These are phyloP conservation scores for Eupeodes corollae DNA, from an alignment of 1,140 invertebrate genomes.

Conservation along the genomic window DNA sequence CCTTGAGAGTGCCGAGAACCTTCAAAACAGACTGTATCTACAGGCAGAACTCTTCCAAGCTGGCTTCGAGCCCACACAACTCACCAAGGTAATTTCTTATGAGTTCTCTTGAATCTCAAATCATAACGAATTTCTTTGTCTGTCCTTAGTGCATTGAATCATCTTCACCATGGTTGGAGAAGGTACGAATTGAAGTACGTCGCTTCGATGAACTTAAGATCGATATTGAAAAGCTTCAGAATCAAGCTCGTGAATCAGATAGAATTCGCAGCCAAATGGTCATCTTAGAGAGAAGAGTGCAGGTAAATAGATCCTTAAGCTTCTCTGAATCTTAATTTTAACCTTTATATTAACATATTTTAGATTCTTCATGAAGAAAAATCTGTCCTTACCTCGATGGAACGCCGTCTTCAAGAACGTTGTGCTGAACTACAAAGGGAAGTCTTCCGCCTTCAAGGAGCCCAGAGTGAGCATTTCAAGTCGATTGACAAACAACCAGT, in stretches of 20 bases:
- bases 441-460: constrained; percentile 37
- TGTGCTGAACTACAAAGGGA: constrained; percentile 55
- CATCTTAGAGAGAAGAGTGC: constrained; percentile 56
- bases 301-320: constrained; percentile 38
- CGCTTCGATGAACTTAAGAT: constrained; percentile 59
- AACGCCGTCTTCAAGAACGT: constrained; percentile 63
- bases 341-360: constrained; percentile 5
- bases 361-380: constrained; percentile 71
- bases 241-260: constrained; percentile 31
- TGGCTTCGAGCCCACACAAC: constrained; percentile 57
- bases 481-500: constrained; percentile 30
- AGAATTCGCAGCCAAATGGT: constrained; percentile 44
- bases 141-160: constrained; percentile 42
- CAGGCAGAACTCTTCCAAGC: constrained; percentile 81
- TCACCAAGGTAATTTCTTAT: constrained; percentile 52
- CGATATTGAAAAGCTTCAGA: constrained; percentile 48
- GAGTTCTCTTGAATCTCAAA: not conserved
- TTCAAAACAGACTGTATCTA: constrained; percentile 72
- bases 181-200: constrained; percentile 52
- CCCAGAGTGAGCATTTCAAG: constrained; percentile 31
- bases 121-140: too few relatives aligned
- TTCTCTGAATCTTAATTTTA: not conserved
- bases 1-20: constrained; percentile 56
- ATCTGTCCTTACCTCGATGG: constrained; percentile 58
- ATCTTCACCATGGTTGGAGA: constrained; percentile 41